phyloP scores from a whole-genome alignment of 2,113 vertebrate genomes.

The Recurvirostra avosetta region DNA sequence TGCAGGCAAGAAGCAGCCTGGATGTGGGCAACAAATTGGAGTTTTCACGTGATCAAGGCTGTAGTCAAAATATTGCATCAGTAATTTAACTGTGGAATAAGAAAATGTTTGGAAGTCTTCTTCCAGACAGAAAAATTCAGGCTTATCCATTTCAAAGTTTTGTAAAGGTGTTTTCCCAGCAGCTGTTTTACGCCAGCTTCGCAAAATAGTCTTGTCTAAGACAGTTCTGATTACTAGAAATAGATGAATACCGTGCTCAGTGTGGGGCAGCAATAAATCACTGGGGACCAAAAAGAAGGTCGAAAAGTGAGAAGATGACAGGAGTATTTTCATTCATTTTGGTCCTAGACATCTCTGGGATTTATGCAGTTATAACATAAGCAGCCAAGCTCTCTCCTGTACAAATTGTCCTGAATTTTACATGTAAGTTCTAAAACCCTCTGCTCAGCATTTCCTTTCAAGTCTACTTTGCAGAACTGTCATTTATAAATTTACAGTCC shows the following conservation, averaged over 20 bases:
- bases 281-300: not conserved
- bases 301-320: not conserved
- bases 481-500: conserved; percentile 42
- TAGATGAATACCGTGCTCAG: not conserved
- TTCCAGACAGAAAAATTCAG: not conserved
- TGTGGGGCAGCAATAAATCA: not conserved
- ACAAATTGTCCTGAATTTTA: conserved; percentile 37
- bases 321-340: conserved; percentile 17
- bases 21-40: not conserved
- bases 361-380: not conserved
- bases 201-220: not conserved
- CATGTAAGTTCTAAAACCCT: not conserved
- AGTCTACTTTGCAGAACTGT: conserved; percentile 2
- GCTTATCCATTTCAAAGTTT: not conserved
- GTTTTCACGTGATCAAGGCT: not conserved
- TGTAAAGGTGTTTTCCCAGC: not conserved
- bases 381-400: not conserved
- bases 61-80: not conserved
- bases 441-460: conserved; percentile 42
- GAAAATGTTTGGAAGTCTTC: not conserved
- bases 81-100: not conserved
- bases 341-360: not conserved
- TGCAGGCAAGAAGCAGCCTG: not conserved
- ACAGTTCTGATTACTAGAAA: not conserved
- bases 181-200: not conserved